Base-by-base conservation (phyloP, 2,797 vertebrate genomes). In the Betta splendens region DNA sequence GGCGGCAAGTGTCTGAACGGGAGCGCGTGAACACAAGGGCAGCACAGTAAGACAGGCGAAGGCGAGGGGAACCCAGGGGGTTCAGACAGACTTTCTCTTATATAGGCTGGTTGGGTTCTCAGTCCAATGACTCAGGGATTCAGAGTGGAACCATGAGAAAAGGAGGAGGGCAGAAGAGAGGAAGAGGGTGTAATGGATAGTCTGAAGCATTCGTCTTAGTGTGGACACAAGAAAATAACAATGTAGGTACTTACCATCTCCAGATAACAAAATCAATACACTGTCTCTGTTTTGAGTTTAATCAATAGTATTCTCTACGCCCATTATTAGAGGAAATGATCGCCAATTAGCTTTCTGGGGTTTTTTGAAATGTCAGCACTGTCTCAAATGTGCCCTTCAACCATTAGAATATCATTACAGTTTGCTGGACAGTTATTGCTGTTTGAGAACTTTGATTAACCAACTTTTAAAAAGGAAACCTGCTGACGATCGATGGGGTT, bases 291-390 rank as follows among this genome's bases (percentile, higher is more conserved):
- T 81, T 80, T 77, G 68, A 82, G 75, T 75, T 59, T 58, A 60
- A 85, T 87, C 81, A 75, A 85, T 85, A 74, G 52, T 13, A 4
- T 79, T 75, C 55, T 76, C 37, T 71, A 58, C 60, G 49, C 29
- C 47, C 28, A 59, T 82, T 83, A 85, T 80, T 74, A 67, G 54
- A 84, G 70, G 62, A 84, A 84, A 84, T 84, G 64, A 83, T 79
- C 16, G 7, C 3, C 72, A 81, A 72, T 86, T 85, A 79, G 62
- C 79, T 85, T 85, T 72, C 18, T 57, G 39, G 37, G 65, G 73
- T 64, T 75, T 76, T 17, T 54, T 72, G 25, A 85, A 87, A 86
- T 86, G 81, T 85, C 85, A 86, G 76, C 72, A 54, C 51, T 64
- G 43, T 55, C 47, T 76, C 54, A 49, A 71, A 69, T 67, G 50